phyloP scores from a whole-genome alignment of 2,888 invertebrate species.

The Pyrocoelia pectoralis region DNA sequence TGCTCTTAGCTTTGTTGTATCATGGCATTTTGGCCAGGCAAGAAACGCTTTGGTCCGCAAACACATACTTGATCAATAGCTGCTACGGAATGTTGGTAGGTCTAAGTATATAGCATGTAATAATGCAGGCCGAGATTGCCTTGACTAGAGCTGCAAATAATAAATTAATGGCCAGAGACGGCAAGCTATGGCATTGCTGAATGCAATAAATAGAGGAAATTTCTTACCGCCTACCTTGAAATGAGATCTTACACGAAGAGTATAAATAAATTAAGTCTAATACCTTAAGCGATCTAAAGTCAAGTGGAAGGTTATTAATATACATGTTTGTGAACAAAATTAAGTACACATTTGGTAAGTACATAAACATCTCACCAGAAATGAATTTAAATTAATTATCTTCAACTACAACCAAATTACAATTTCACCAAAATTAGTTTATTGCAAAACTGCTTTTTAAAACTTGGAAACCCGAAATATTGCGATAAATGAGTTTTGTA shows the following conservation, averaged over 20 bases:
- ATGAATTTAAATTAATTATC: not conserved
- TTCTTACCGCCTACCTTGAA: constrained; percentile 32
- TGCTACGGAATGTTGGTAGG: constrained; percentile 57
- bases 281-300: constrained; percentile 11
- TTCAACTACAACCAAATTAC: not conserved
- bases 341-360: constrained; percentile 29
- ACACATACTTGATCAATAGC: constrained; percentile 57
- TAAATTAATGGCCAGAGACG: constrained; percentile 44
- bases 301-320: not conserved
- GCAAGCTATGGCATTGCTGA: constrained; percentile 53
- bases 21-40: constrained; percentile 49
- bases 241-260: constrained; percentile 37
- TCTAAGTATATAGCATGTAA: constrained; percentile 44
- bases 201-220: constrained; percentile 41
- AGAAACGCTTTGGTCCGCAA: constrained; percentile 59
- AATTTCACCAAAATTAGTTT: constrained; percentile 19
- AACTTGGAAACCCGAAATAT: constrained; percentile 29
- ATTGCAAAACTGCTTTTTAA: constrained; percentile 28
- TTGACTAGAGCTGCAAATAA: constrained; percentile 56
- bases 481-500: constrained; percentile 45
- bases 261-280: constrained; percentile 32
- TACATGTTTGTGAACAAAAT: constrained; percentile 16
- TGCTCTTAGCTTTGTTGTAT: constrained; percentile 56
- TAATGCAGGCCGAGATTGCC: constrained; percentile 41
- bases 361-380: constrained; percentile 8